Evolutionary conservation across 2,113 vertebrate genomes (phyloP).

Genomic region (Bettongia penicillata): DNA sequence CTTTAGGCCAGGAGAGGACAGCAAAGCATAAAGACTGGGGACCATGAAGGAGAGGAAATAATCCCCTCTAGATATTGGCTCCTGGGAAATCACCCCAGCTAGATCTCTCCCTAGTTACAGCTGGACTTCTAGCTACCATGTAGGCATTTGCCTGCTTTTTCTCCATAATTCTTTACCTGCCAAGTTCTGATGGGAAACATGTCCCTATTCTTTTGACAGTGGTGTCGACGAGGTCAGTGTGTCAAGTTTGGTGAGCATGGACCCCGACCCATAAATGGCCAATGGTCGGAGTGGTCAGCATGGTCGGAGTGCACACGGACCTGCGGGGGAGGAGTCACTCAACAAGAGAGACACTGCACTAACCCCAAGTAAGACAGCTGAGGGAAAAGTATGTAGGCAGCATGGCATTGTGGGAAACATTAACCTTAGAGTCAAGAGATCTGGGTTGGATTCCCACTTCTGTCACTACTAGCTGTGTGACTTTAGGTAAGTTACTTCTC

Average conservation of each 20-base stretch:
- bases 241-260: constrained; percentile 93
- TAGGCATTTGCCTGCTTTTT: background rate
- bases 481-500: background rate
- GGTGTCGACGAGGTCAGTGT: constrained; percentile 97
- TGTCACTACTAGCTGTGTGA: background rate
- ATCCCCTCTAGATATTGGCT: background rate
- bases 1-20: background rate
- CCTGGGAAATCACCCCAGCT: accelerated
- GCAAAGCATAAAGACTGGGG: background rate
- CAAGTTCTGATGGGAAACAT: constrained; percentile 46
- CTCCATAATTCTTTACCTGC: background rate
- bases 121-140: accelerated
- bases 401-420: background rate
- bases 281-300: constrained; percentile 94
- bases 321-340: constrained; percentile 93
- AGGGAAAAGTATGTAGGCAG: background rate
- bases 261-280: constrained; percentile 91
- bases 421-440: background rate
- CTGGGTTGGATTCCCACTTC: background rate
- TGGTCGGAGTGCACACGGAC: constrained; percentile 97
- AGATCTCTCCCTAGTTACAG: background rate
- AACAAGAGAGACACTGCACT: constrained; percentile 93
- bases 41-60: background rate
- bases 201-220: constrained; percentile 85
- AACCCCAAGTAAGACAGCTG: constrained; percentile 91